Evolutionary conservation across 2,113 vertebrate genomes (phyloP).

Genomic region (Nannobrachium achirus): DNA sequence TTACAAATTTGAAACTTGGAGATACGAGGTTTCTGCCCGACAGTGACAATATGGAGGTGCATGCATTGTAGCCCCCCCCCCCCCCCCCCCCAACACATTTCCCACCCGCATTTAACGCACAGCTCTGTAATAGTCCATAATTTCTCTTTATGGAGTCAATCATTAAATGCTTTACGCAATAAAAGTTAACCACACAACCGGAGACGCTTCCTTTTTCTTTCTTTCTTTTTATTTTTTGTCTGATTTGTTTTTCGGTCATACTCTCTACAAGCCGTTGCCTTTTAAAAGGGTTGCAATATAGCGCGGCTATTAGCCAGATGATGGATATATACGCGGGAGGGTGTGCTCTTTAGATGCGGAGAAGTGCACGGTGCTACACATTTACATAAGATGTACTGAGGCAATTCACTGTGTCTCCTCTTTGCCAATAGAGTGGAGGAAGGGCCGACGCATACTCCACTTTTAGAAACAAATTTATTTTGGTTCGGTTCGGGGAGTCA

Average conservation of each 20-base stretch:
- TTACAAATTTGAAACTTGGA: no score
- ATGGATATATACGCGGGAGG: conserved; percentile 23
- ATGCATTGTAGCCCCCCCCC: no score
- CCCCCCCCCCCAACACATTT: no score
- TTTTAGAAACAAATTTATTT: background rate
- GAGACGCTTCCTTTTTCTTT: conserved; percentile 23
- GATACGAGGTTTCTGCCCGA: no score
- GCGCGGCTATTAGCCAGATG: conserved; percentile 33
- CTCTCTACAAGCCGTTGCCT: conserved; percentile 42
- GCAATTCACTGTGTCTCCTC: no score
- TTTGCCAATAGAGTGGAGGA: background rate
- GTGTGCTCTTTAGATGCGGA: conserved; percentile 26
- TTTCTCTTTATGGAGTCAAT: conserved; percentile 46
- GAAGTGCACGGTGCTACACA: conserved; percentile 14
- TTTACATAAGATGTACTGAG: no score
- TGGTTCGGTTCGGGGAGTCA: no score
- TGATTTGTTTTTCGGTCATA: conserved; percentile 40
- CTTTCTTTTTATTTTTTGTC: no score
- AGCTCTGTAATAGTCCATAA: conserved; percentile 30
- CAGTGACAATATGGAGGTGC: no score
- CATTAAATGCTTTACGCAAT: conserved; percentile 32
- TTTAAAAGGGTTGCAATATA: conserved; percentile 44
- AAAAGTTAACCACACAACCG: conserved; percentile 8
- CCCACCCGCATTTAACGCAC: no score
- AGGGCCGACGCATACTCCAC: background rate